Base-by-base conservation (phyloP, 2,113 vertebrate species). In the Psilopsiagon aurifrons region DNA sequence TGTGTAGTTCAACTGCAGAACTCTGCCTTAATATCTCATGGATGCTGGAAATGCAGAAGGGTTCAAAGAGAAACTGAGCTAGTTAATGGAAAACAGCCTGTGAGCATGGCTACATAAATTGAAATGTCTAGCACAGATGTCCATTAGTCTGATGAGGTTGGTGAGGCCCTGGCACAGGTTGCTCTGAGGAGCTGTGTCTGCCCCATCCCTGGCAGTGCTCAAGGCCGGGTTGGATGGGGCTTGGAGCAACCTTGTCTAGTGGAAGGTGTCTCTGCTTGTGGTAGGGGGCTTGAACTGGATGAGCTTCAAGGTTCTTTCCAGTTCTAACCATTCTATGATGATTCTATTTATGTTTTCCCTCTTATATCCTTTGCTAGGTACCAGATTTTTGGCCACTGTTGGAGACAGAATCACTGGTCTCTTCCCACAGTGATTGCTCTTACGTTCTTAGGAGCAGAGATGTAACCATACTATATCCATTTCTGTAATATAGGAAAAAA, bases 11-110 rank as follows among this genome's bases (percentile, higher is more conserved):
- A 54, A n/a, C 51, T 77, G 57, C 14, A 64, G 82, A 76, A 31
- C n/a, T 63, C 6, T 16, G 31, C 47, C 35, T 16, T 59, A 8
- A 0, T 20, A 1, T 7, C 6, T 25, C 6, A 3, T 15, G 27
- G 57, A 2, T 54, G 55, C 60, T 84, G 78, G 54, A 92, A 80
- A 73, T 47, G 47, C 15, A 39, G 64, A 15, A 76, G 5, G 11
- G 25, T 68, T 86, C n/a, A 7, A 54, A 39, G 25, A 41, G 29
- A 63, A 18, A 20, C 52, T 39, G 62, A 25, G 6, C 6, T 25
- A 14, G 13, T 27, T 59, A 1, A 3, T 64, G 52, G 62, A 46
- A 41, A 92, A 17, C 13, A 54, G 60, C 37, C 0, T 6, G 43
- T 37, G 39, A 68, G 63, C 39, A 29, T 49, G 57, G 20, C 31